Base-by-base conservation (phyloP, 92 coral and sea anemone genomes). In the Phenganax stokvisi region DNA sequence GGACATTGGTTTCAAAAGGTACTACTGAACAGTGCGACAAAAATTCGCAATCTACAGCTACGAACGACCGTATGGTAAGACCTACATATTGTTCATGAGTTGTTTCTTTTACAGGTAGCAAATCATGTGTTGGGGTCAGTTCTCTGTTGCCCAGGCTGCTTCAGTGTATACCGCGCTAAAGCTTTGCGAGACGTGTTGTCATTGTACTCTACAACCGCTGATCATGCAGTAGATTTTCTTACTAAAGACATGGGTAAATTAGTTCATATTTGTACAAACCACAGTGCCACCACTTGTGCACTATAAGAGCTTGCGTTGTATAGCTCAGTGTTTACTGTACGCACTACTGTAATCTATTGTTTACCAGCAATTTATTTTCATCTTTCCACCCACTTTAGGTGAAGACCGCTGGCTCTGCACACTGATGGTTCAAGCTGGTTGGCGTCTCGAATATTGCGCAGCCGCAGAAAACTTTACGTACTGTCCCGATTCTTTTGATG, bases 321-420 rank as follows among this genome's bases (percentile, higher is more conserved):
- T 37, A 37, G 47, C 47, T 37, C 47, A 5, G 47, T 37, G 47
- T 37, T 37, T 37, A 37, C 47, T 37, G 47, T 37, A 37, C 47
- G 47, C 2, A 37, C 3, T 37, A 5, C 47, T 37, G 47, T 37
- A 37, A 37, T 37, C 47, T 37, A 37, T 37, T 37, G 47, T 37
- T 37, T 37, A 37, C 47, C 47, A 2, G 47, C 47, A 37, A 37
- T 37, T 37, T 37, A 28, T 12, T 20, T 51, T 15, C 20, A 6
- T 61, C 17, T 37, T 82, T 62, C 12, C 64, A 6, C 13, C 6
- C 51, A 51, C 74, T 68, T 28, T 67, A 92, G 98, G 98, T 13
- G 98, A 94, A 84, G 98, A 94, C 81, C 98, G 98, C 69, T 94
- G 98, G 98, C 76, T 94, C 56, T 94, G 98, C 73, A 94, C 98